phyloP scores from a whole-genome alignment of 2,113 vertebrate genomes.

The Eclectus roratus region DNA sequence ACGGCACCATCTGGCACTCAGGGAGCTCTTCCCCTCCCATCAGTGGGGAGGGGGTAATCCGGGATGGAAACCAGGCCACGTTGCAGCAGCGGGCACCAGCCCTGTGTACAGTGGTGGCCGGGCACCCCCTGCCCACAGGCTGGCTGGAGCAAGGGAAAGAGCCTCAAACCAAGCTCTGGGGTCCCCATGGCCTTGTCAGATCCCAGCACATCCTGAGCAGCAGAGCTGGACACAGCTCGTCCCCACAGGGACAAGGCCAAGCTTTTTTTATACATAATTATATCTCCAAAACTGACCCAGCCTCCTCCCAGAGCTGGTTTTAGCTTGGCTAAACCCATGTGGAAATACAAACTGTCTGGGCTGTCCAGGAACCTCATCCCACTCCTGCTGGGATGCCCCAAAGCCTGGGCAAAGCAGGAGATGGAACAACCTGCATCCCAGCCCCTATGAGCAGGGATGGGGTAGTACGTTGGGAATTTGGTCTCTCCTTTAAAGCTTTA shows the following conservation, averaged over 20 bases:
- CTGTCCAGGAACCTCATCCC: neutral
- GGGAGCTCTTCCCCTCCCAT: neutral
- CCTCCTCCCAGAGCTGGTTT: slow-evolving; percentile 39
- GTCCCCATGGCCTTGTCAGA: rapidly evolving
- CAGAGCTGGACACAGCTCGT: neutral
- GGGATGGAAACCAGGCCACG: neutral
- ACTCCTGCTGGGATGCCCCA: neutral
- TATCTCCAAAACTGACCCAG: neutral
- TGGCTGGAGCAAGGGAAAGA: neutral
- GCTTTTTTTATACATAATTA: slow-evolving; percentile 18
- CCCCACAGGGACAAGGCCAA: neutral
- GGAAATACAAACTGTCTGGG: neutral
- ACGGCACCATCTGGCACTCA: slow-evolving; percentile 16
- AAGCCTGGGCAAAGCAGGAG: neutral
- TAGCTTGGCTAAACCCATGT: neutral
- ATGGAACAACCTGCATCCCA: neutral
- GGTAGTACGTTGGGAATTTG: rapidly evolving
- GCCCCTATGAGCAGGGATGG: neutral
- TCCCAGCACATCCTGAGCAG: rapidly evolving
- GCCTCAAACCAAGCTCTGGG: neutral
- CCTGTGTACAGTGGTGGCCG: rapidly evolving
- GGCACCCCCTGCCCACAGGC: neutral
- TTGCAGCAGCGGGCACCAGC: neutral
- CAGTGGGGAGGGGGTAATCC: neutral
- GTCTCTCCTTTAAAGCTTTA: neutral